These are phyloP conservation scores for Drosophila pachea DNA, from an alignment of 1,140 invertebrate species.

Conservation along the genomic window DNA sequence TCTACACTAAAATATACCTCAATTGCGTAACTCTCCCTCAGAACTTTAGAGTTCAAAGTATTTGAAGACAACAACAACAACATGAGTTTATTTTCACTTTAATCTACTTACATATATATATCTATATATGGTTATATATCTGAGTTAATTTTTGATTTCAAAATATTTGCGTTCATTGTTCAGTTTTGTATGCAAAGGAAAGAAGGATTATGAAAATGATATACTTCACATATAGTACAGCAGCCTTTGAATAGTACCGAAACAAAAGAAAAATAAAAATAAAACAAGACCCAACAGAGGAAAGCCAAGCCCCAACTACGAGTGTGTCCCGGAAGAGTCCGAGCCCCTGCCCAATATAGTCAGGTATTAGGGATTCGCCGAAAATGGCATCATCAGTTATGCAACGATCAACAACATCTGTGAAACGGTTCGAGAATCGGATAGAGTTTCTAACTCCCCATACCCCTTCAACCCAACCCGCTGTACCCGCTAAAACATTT, in stretches of 20 bases:
- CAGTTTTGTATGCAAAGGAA: constrained; percentile 47
- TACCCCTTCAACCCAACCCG: constrained; percentile 24
- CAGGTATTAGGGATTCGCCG: constrained; percentile 1
- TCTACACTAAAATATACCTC: neutral
- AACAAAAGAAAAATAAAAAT: constrained; percentile 22
- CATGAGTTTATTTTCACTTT: constrained; percentile 44
- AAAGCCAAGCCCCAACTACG: neutral
- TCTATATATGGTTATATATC: constrained; percentile 13
- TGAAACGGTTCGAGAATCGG: constrained; percentile 16
- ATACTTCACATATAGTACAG: constrained; percentile 76
- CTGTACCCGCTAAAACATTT: constrained; percentile 5
- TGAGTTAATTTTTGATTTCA: constrained; percentile 44
- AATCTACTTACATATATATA: neutral
- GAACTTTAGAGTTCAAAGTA: constrained; percentile 18
- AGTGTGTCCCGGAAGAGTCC: constrained; percentile 4
- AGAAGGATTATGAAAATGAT: constrained; percentile 67
- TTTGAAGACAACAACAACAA: constrained; percentile 23
- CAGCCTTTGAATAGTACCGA: constrained; percentile 66
- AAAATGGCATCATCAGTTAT: constrained; percentile 2
- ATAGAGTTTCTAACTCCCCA: neutral
- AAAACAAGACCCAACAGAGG: constrained; percentile 8
- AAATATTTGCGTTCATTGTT: constrained; percentile 55
- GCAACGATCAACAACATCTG: constrained; percentile 37
- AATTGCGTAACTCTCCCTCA: constrained; percentile 1
- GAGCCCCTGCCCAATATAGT: neutral